Conservation (phyloP, 2,888 invertebrate genomes). For the Heliothis peltigera region DNA sequence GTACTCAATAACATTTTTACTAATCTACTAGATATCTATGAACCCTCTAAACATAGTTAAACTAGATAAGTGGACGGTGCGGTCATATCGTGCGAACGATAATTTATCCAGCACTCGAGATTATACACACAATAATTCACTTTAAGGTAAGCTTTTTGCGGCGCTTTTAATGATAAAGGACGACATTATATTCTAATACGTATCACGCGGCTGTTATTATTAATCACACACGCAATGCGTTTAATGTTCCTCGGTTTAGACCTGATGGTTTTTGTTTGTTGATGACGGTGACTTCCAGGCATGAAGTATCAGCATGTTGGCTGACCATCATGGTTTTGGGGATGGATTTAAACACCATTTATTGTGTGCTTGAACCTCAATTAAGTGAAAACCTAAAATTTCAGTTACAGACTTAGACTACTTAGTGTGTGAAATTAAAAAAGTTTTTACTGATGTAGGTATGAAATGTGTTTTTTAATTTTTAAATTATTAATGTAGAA, state of each 20-base stretch:
- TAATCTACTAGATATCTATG: conserved; percentile 44
- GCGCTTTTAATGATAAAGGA: conserved; percentile 64
- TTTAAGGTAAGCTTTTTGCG: conserved; percentile 67
- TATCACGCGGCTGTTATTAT: conserved; percentile 52
- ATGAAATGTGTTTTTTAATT: too few relatives aligned
- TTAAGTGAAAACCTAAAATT: too few relatives aligned
- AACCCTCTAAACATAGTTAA: conserved; percentile 50
- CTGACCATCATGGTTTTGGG: too few relatives aligned
- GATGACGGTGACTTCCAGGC: not conserved
- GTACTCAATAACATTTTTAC: conserved; percentile 21
- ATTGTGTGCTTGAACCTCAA: too few relatives aligned
- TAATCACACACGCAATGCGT: conserved; percentile 59
- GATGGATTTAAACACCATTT: too few relatives aligned
- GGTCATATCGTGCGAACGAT: conserved; percentile 52
- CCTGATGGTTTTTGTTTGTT: conserved; percentile 1
- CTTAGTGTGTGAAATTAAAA: too few relatives aligned
- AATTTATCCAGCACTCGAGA: conserved; percentile 58
- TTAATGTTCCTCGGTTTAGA: conserved; percentile 44
- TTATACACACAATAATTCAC: conserved; percentile 64
- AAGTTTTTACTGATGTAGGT: too few relatives aligned
- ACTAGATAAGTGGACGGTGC: conserved; percentile 58
- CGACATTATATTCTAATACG: conserved; percentile 33
- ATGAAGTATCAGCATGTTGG: too few relatives aligned
- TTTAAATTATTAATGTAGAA: too few relatives aligned
- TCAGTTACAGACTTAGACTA: too few relatives aligned